These are phyloP conservation scores for Drosophila robusta DNA, from an alignment of 2,888 invertebrate species.

Conservation along the genomic window DNA sequence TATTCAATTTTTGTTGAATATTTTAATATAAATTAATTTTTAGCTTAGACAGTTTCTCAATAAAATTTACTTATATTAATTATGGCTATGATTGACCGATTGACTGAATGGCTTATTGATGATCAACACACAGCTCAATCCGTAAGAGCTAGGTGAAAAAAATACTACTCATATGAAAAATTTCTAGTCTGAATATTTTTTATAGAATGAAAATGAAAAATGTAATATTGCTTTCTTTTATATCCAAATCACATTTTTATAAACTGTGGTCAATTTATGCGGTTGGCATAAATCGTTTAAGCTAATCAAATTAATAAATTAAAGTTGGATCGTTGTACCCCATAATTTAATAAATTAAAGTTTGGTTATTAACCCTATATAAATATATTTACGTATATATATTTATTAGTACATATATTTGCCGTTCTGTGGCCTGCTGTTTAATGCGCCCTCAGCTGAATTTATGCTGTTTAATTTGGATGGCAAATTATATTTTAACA, in stretches of 20 bases:
- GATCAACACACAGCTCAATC: too few relatives aligned
- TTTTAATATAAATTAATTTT: slow-evolving; percentile 1
- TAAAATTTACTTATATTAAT: neutral
- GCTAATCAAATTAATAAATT: neutral
- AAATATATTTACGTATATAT: neutral
- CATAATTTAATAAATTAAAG: neutral
- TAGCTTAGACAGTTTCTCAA: neutral
- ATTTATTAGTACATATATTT: neutral
- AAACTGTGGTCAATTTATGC: neutral
- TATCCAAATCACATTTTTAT: too few relatives aligned
- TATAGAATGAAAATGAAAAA: too few relatives aligned
- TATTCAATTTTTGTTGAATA: neutral
- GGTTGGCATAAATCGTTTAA: too few relatives aligned
- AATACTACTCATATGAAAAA: too few relatives aligned
- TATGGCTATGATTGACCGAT: neutral
- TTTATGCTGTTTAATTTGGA: neutral
- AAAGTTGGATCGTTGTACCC: neutral
- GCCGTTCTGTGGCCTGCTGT: neutral
- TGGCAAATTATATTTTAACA: neutral
- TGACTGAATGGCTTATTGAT: neutral
- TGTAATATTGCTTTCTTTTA: too few relatives aligned
- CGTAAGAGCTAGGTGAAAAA: too few relatives aligned
- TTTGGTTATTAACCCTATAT: neutral
- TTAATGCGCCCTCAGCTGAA: neutral
- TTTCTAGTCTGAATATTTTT: too few relatives aligned